Evolutionary conservation across 1,140 invertebrate genomes (phyloP), one percentile per base, ranked within the genome.

Genomic region (Drosophila sp.): DNA sequence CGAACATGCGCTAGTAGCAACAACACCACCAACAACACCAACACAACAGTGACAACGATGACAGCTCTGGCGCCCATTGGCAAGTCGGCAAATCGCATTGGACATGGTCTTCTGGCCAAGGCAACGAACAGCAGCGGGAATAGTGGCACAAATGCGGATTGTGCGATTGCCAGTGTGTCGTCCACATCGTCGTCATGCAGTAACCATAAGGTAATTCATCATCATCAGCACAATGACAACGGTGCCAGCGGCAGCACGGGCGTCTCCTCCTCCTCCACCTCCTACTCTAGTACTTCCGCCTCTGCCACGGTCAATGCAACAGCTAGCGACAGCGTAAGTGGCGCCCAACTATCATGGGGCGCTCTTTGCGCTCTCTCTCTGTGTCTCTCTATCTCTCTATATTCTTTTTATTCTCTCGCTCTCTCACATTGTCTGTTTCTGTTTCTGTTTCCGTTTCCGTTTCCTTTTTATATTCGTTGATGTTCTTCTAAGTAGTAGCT

Each of bases 291-390:
- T 40, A 41, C 40, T 21, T 65, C 72, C 27, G 59, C 14, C 40
- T 48, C 67, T 13, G 53, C 38, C 45, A 34, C 77, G 36, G 36
- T 53, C 62, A 65, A 59, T 16, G 62, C 50, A 57, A 62, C 81
- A 67, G 59, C 66, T 72, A 78, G 57, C 72, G 83, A 87, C 65
- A 89, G 83, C 73, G 82, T 86, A 86, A 86, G 83, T 89, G 75
- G 69, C 80, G 66, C 67, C 58, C 45, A 64, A 48, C 29, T 57
- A 13, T 14, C 11, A 41, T 56, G 50, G 34, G 25, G 50, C 41
- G 50, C 69, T 40, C 69, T 64, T 62, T 43, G 36, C 64, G 43
- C 51, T 63, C 46, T 57, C 34, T 67, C 34, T 65, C n/a, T 45
- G 18, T 58, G 13, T 73, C 14, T 62, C 40, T 69, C 11, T 54